Conservation (phyloP, 2,888 invertebrate species). For the Eilema caniola region DNA sequence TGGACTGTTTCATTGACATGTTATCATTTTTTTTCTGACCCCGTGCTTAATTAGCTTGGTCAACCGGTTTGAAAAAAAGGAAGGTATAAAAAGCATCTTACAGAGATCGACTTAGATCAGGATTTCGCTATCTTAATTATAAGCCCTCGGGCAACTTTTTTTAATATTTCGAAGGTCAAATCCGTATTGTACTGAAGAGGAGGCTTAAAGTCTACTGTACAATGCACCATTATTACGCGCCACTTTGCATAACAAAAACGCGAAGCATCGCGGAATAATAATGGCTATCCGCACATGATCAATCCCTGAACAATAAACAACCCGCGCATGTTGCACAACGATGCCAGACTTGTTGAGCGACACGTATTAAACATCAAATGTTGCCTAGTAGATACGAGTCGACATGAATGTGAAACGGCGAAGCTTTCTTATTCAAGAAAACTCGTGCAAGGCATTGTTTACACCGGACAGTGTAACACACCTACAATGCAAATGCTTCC, state of each 20-base stretch:
- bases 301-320: too few relatives aligned
- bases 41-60: conserved; percentile 27
- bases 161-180: not conserved
- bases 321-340: too few relatives aligned
- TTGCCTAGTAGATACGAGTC: not conserved
- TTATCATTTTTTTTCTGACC: conserved; percentile 23
- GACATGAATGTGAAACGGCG: not conserved
- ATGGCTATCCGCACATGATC: too few relatives aligned
- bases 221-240: too few relatives aligned
- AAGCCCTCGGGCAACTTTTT: not conserved
- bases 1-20: conserved; percentile 26
- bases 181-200: not conserved
- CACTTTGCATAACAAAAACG: too few relatives aligned
- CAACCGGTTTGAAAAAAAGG: conserved; percentile 32
- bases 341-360: too few relatives aligned
- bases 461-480: too few relatives aligned
- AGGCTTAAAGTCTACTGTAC: not conserved
- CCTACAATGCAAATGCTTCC: too few relatives aligned
- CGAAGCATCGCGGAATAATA: too few relatives aligned
- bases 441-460: not conserved
- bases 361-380: too few relatives aligned
- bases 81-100: conserved; percentile 11
- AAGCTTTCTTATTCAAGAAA: not conserved
- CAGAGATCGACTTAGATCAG: conserved; percentile 3
- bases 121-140: not conserved